A percentile compares a stretch with the other conserved stretches of the same genome.
Conservation (phyloP, 1,140 invertebrate genomes). For the Lasioglossum albipes region DNA sequence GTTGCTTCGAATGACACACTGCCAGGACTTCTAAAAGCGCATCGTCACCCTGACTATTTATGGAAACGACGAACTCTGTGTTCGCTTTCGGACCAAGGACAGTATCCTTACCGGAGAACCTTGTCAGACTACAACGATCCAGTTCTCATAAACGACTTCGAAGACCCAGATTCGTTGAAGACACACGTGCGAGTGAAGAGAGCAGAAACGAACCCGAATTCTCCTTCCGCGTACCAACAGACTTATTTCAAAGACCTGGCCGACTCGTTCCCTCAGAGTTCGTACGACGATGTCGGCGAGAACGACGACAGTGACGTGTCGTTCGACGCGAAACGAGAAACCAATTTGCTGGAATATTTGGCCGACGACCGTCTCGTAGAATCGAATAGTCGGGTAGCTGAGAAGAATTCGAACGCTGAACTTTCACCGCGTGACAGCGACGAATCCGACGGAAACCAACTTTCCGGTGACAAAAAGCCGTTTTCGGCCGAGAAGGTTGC, state of each 20-base stretch:
- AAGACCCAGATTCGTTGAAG: constrained; percentile 28
- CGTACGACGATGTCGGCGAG: background rate
- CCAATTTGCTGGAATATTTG: background rate
- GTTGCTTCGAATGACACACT: background rate
- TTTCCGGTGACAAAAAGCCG: background rate
- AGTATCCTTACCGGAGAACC: constrained; percentile 5
- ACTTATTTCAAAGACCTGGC: constrained; percentile 21
- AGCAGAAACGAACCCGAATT: background rate
- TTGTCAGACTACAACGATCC: constrained; percentile 36
- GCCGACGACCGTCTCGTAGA: background rate
- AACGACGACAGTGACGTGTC: background rate
- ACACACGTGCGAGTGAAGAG: constrained; percentile 61
- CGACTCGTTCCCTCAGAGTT: background rate
- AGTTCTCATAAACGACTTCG: constrained; percentile 28
- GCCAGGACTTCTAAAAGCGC: background rate
- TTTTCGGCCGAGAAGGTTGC: background rate
- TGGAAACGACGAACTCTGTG: constrained; percentile 37
- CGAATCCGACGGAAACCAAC: background rate
- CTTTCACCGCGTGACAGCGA: background rate
- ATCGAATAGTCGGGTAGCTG: background rate
- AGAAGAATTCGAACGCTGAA: too few species aligned
- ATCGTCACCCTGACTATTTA: background rate
- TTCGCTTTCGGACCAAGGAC: background rate
- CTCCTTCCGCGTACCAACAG: background rate
- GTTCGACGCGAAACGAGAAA: constrained; percentile 6